phyloP scores from a whole-genome alignment of 2,797 vertebrate genomes.

The Pagetopsis macropterus region DNA sequence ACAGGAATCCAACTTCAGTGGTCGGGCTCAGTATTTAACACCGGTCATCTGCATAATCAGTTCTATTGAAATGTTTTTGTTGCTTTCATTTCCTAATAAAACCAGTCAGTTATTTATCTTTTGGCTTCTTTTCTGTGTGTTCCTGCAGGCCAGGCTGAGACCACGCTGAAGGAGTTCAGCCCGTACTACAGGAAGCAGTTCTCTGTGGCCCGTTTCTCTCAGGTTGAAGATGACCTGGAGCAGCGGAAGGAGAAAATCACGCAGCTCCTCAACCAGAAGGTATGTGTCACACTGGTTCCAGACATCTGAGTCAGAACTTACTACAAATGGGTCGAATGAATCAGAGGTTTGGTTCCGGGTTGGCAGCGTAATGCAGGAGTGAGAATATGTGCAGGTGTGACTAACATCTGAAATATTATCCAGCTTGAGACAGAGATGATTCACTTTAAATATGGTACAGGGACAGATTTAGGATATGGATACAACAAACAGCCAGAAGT shows the following conservation, averaged over 20 bases:
- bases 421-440: neutral
- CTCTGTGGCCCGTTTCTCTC: conserved; percentile 84
- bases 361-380: neutral
- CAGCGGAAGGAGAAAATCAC: conserved; percentile 81
- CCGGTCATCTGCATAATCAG: neutral
- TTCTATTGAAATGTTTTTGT: neutral
- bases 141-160: conserved; percentile 84
- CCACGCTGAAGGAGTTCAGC: conserved; percentile 86
- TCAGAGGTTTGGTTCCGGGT: neutral
- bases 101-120: neutral
- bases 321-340: neutral
- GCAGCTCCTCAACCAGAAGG: conserved; percentile 87
- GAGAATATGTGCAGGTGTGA: conserved; percentile 4
- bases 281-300: conserved; percentile 58
- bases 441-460: neutral
- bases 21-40: neutral
- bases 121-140: conserved; percentile 4
- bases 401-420: neutral
- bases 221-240: conserved; percentile 87
- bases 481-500: neutral
- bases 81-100: neutral
- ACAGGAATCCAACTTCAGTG: neutral
- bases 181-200: conserved; percentile 89
- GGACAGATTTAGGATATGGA: neutral
- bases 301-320: neutral